phyloP scores from a whole-genome alignment of 2,797 vertebrate species.

The Bufotes viridis region DNA sequence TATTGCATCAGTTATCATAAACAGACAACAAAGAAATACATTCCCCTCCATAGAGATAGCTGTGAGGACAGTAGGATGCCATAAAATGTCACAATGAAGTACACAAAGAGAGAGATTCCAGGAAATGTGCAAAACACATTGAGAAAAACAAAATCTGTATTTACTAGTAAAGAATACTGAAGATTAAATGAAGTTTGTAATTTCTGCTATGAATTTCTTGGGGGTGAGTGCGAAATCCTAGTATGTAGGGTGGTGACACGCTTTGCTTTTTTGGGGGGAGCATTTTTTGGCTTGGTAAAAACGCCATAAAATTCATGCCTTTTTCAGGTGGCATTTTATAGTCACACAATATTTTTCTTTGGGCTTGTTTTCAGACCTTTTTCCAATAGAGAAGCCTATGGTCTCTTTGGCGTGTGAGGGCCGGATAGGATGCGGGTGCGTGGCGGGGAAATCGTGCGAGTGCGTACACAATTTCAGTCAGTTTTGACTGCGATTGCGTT shows the following conservation, averaged over 20 bases:
- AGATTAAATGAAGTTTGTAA: background rate
- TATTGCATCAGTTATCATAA: slow-evolving; percentile 16
- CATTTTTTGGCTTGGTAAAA: no score
- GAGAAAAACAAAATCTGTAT: background rate
- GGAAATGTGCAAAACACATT: background rate
- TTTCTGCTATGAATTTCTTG: background rate
- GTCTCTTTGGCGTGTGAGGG: no score
- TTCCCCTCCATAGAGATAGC: background rate
- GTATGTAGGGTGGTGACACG: background rate
- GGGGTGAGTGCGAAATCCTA: background rate
- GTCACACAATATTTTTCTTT: no score
- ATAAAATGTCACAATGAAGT: slow-evolving; percentile 23
- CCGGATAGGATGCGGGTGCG: no score
- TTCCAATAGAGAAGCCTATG: no score
- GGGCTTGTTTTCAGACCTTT: no score
- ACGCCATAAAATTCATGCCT: no score
- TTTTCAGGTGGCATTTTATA: no score
- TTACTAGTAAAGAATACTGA: background rate
- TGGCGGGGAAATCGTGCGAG: no score
- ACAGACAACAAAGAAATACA: background rate
- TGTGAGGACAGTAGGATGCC: slow-evolving; percentile 16
- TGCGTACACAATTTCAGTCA: no score
- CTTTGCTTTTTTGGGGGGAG: no score
- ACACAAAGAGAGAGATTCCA: slow-evolving; percentile 13
- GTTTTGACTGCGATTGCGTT: no score